phyloP scores from a whole-genome alignment of 2,113 vertebrate genomes.

The Aphyosemion australe region DNA sequence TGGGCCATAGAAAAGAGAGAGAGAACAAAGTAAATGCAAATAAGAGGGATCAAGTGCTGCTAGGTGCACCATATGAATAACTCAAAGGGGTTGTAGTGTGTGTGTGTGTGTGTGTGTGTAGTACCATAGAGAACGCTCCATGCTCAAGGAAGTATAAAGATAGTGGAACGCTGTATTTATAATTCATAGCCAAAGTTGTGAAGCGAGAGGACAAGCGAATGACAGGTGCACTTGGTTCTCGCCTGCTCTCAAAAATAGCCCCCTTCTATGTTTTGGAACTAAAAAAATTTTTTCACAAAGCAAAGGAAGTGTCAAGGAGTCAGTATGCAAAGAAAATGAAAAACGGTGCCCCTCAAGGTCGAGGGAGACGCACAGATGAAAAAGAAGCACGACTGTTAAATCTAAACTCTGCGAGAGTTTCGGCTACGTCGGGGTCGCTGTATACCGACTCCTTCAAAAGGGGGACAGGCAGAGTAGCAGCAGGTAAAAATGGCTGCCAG shows the following conservation, averaged over 20 bases:
- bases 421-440: constrained; percentile 9
- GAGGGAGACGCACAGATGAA: constrained; percentile 32
- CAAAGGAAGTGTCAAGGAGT: constrained; percentile 17
- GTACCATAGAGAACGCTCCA: constrained; percentile 1
- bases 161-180: constrained; percentile 54
- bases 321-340: background rate
- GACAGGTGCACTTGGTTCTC: constrained; percentile 53
- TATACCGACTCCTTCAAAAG: constrained; percentile 38
- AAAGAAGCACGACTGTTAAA: constrained; percentile 36
- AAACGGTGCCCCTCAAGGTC: constrained; percentile 52
- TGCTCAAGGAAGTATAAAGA: constrained; percentile 41
- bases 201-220: constrained; percentile 51
- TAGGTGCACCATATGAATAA: constrained; percentile 70
- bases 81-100: constrained; percentile 48
- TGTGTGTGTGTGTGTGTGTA: constrained; percentile 19
- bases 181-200: constrained; percentile 68
- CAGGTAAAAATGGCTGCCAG: constrained; percentile 48
- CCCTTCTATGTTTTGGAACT: constrained; percentile 20
- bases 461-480: constrained; percentile 27
- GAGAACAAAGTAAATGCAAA: constrained; percentile 76
- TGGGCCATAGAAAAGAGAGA: background rate
- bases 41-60: constrained; percentile 54
- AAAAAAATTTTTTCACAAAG: constrained; percentile 36
- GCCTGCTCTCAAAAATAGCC: constrained; percentile 29
- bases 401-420: constrained; percentile 43